Evolutionary conservation across 2,113 vertebrate species (phyloP).

Genomic region (Neomonachus schauinslandi): DNA sequence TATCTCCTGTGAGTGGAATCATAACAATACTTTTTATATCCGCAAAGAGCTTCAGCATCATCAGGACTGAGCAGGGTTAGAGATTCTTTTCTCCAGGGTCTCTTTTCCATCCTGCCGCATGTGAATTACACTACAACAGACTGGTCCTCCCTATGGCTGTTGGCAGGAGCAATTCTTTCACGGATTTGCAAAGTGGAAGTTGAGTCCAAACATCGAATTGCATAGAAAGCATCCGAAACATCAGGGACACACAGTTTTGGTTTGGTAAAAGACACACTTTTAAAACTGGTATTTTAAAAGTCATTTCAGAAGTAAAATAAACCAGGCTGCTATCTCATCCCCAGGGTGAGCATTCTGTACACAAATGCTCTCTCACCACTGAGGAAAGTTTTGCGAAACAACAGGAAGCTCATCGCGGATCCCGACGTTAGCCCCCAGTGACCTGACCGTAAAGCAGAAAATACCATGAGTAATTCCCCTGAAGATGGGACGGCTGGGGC

Average conservation of each 20-base stretch:
- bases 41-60: background rate
- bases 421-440: background rate
- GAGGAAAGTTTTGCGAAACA: conserved; percentile 21
- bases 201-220: background rate
- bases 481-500: background rate
- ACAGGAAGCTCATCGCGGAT: conserved; percentile 58
- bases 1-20: background rate
- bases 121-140: background rate
- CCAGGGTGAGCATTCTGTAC: background rate
- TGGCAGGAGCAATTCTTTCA: background rate
- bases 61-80: rapidly evolving
- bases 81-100: background rate
- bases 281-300: conserved; percentile 60
- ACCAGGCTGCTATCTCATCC: background rate
- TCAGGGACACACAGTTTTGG: background rate
- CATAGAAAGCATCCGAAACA: background rate
- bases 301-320: conserved; percentile 73
- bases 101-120: background rate
- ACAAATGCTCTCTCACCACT: conserved; percentile 14
- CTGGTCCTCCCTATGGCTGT: background rate
- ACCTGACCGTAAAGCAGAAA: background rate
- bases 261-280: conserved; percentile 47
- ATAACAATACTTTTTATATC: background rate
- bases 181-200: background rate
- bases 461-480: conserved; percentile 20